phyloP scores from a whole-genome alignment of 37 sponge, comb jelly and placozoan genomes.

The Corticium candelabrum region DNA sequence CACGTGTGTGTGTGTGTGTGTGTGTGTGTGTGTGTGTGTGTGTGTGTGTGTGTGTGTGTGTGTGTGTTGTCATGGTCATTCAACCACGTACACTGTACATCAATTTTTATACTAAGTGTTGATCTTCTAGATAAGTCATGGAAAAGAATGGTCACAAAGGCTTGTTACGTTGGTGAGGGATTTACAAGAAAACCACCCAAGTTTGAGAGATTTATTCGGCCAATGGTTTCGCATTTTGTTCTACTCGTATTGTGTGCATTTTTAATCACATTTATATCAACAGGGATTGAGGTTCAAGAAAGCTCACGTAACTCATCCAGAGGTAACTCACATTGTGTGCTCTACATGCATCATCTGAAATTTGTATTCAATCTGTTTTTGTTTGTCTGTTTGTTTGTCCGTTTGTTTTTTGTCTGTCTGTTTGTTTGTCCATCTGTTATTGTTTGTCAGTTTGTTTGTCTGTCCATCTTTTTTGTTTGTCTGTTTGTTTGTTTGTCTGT shows the following conservation, averaged over 20 bases:
- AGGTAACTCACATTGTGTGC: conserved; percentile 29
- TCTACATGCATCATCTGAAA: background rate
- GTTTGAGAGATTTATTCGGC: conserved; percentile 96
- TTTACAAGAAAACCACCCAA: conserved; percentile 98
- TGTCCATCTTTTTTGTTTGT: too few relatives aligned
- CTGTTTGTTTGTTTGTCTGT: too few relatives aligned
- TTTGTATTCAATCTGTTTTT: background rate
- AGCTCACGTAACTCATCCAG: conserved; percentile 99
- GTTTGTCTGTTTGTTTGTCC: too few relatives aligned
- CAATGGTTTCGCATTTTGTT: too few relatives aligned
- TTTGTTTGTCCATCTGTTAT: too few relatives aligned
- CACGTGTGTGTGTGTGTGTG: background rate
- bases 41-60: conserved; percentile 5
- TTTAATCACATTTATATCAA: background rate
- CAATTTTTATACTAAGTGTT: background rate
- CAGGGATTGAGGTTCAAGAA: conserved; percentile 94
- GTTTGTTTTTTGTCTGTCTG: too few relatives aligned
- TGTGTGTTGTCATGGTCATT: background rate
- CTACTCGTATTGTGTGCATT: background rate
- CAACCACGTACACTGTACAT: background rate
- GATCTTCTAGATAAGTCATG: conserved; percentile 60
- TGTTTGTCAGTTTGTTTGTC: too few relatives aligned
- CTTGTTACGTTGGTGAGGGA: conserved; percentile 85
- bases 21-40: conserved; percentile 5
- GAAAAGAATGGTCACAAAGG: conserved; percentile 99